Base-by-base conservation (phyloP, 2,888 invertebrate genomes). In the Thera britannica region DNA sequence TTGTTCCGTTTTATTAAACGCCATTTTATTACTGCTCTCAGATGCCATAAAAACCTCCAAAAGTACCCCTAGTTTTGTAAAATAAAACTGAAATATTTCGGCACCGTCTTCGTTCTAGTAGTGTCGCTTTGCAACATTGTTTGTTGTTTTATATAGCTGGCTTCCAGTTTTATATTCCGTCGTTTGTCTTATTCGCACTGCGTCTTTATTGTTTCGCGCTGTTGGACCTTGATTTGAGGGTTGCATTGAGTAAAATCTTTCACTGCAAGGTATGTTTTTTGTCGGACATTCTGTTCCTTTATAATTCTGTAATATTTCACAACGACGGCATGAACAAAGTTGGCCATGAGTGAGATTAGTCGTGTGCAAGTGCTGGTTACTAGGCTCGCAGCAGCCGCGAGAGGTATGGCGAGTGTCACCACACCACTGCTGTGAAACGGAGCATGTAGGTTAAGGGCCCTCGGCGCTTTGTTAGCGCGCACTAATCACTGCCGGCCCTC, bases 401-500 rank as follows among this genome's bases (percentile, higher is more conserved):
- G 87, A 64, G 63, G 66, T 70, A 55, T 62, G 60, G 70, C 65
- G 82, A 89, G 90, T 88, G 90, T 87, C 86, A 83, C 85, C 81
- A 83, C 83, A 82, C 83, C 81, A 83, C 79, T 83, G 87, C 86
- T 87, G 89, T 88, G 92, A 90, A 91, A 90, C 92, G 90, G 90
- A 92, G 92, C 90, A 93, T 93, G 87, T 93, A 90, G 93, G 93
- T 93, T 92, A 92, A 93, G 93, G 74, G 90, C 84, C 79, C 93
- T 93, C 72, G 67, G 83, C 87, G 87, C 92, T 93, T 93, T 93
- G 93, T 93, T 93, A 93, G 93, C 90, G 90, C 86, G 91, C 92
- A 89, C 91, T 93, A 93, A 93, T 93, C 93, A 93, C 92, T 90
- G 88, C 85, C 89, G 86, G 87, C 83, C 83, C 92, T 92, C 85